Base-by-base conservation (phyloP, 2,113 vertebrate genomes). In the Tinamus guttatus region DNA sequence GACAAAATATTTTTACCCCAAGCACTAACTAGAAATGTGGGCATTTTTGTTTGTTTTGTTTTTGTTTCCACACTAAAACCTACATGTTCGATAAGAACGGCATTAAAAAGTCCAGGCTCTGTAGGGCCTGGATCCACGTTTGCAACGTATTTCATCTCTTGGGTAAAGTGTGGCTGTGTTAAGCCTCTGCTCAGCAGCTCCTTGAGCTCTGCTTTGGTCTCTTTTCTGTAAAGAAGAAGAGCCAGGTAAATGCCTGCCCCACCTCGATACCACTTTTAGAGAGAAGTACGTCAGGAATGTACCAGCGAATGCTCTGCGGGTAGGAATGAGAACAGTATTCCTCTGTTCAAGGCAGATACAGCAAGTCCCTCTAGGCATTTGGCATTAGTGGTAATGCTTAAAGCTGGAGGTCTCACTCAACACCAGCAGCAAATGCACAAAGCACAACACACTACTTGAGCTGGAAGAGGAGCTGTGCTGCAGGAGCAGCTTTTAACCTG, bases 371-470 rank as follows among this genome's bases (percentile, higher is more conserved):
- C 4, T 7, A 62, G 14, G 6, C 11, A 49, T 83, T 68, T 64
- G 51, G 63, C 60, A 47, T 86, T 77, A 89, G 75, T 34, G 79
- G 38, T 1, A 1, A 43, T n/a, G 52, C 68, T 75, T 77, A 36
- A 78, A 71, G 80, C 58, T 88, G 91, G 54, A 51, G 54, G 20
- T 71, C 75, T 30, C 7, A 17, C 30, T 65, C 59, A 49, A 64
- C 87, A 96, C 88, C 90, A 96, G 92, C 94, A 96, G 40, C 58
- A 75, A 92, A 96, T 96, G 94, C 94, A 97, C 93, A 96, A 94
- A 76, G 75, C 43, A 43, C 43, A 43, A 43, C 54, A 19, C 92
- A 79, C 54, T 75, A 27, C 65, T 43, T 87, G 51, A 84, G 80
- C 79, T 95, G 76, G 64, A 82, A 59, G 28, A 38, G 28, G 14